Conservation (phyloP, 2,797 vertebrate species). For the Scleropages formosus region DNA sequence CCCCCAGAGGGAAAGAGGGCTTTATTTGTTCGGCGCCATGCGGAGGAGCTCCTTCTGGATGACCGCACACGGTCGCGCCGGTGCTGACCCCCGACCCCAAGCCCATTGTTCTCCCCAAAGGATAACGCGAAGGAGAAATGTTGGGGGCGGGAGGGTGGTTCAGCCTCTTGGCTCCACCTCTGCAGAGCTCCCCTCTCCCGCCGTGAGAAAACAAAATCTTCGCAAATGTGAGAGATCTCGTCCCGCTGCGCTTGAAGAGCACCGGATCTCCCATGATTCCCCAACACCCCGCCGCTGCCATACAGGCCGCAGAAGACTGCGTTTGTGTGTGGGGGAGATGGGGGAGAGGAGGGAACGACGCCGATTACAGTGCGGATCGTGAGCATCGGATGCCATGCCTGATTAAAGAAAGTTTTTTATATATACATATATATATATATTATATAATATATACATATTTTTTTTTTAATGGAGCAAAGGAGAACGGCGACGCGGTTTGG, state of each 20-base stretch:
- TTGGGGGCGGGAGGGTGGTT: background rate
- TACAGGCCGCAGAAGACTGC: background rate
- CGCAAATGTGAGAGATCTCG: too few species aligned
- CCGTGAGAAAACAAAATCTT: background rate
- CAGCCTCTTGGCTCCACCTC: background rate
- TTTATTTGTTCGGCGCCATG: too few species aligned
- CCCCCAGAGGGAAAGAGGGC: too few species aligned
- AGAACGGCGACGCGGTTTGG: background rate
- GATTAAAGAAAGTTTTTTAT: background rate
- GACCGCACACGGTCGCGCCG: background rate
- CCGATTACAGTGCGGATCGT: background rate
- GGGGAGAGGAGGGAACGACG: background rate
- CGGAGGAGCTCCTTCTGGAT: background rate
- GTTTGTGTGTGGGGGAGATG: too few species aligned
- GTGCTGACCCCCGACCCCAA: too few species aligned
- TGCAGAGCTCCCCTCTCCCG: background rate
- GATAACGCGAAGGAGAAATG: too few species aligned
- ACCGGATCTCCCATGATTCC: background rate
- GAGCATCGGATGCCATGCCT: background rate
- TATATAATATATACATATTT: too few species aligned
- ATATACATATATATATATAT: too few species aligned
- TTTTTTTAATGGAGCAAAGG: constrained; percentile 14
- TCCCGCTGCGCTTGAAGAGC: background rate
- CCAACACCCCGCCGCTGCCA: background rate
- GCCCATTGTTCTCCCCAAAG: too few species aligned